Base-by-base conservation (phyloP, 2,113 vertebrate species). In the Lagopus leucura region DNA sequence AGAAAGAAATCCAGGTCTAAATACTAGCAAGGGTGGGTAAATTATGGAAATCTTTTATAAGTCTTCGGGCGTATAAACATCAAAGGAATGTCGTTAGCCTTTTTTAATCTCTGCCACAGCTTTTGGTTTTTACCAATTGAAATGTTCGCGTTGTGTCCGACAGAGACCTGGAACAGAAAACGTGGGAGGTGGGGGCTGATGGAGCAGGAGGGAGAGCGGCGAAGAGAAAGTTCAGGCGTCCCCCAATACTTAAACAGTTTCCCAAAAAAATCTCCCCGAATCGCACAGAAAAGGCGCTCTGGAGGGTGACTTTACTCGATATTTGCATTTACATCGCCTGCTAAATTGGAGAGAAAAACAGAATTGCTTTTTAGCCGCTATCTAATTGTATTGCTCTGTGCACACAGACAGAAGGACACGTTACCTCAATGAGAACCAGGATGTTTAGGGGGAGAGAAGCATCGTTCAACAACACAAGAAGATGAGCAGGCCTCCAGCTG, bases 11-110 rank as follows among this genome's bases (percentile, higher is more conserved):
- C 95, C 96, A 96, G 95, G 94, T 97, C 95, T 96, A 96, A 96
- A 95, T 95, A 93, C 90, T 86, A 95, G 95, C 89, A 96, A 95
- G 92, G 86, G 81, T 93, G 95, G 91, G 88, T 96, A 96, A 97
- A 93, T 96, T 97, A 97, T 94, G 95, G 96, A 97, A 96, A 97
- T 96, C 97, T 97, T 82, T 92, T 95, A 94, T 96, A 95, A 98
- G 97, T 97, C 97, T 95, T 96, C 93, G 94, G 94, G 96, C 92
- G 60, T 78, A 93, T 75, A 96, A 97, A 97, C 96, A 97, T 97
- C 97, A 97, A 97, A 98, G 97, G 85, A 88, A 93, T 93, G 90
- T 95, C 94, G 60, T 96, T 95, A 92, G 94, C 84, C 91, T 91
- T 89, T 91, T 94, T 96, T 96, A 96, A 97, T 97, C 97, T 97